Conservation (phyloP, 2,113 vertebrate genomes). For the Festucalex cinctus region DNA sequence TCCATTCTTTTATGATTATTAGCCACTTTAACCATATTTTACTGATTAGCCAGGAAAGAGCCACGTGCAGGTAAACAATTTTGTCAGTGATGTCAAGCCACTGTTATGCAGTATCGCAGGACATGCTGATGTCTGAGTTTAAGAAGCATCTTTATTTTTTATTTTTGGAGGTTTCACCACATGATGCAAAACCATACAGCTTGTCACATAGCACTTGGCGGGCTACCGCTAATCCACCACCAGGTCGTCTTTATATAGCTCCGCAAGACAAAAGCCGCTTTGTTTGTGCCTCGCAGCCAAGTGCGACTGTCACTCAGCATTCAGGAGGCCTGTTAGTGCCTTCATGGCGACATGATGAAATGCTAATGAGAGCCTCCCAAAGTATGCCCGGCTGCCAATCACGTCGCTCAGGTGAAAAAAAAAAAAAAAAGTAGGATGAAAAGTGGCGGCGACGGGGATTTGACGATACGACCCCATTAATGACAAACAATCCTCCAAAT, state of each 20-base stretch:
- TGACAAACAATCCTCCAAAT: background rate
- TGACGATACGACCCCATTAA: background rate
- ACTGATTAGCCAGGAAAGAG: too few species aligned
- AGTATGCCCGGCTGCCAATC: conserved; percentile 59
- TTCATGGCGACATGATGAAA: conserved; percentile 65
- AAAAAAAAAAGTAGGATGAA: conserved; percentile 50
- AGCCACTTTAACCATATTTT: too few species aligned
- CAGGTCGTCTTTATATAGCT: background rate
- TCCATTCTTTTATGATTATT: too few species aligned
- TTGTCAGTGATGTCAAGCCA: background rate
- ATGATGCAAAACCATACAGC: background rate
- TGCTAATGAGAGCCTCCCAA: conserved; percentile 62
- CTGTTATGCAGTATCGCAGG: background rate
- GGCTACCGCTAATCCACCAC: conserved; percentile 2
- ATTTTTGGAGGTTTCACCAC: background rate
- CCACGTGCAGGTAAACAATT: too few species aligned
- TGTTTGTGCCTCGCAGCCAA: conserved; percentile 24
- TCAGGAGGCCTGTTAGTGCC: conserved; percentile 59
- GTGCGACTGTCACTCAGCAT: conserved; percentile 43
- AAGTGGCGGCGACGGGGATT: conserved; percentile 41
- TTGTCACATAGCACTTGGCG: background rate
- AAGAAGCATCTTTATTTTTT: background rate
- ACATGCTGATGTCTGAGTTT: background rate
- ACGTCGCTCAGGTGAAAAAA: conserved; percentile 36
- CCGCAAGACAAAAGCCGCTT: conserved; percentile 17